These are phyloP conservation scores for Liparis tanakae DNA, from an alignment of 2,797 vertebrate genomes.

Conservation along the genomic window DNA sequence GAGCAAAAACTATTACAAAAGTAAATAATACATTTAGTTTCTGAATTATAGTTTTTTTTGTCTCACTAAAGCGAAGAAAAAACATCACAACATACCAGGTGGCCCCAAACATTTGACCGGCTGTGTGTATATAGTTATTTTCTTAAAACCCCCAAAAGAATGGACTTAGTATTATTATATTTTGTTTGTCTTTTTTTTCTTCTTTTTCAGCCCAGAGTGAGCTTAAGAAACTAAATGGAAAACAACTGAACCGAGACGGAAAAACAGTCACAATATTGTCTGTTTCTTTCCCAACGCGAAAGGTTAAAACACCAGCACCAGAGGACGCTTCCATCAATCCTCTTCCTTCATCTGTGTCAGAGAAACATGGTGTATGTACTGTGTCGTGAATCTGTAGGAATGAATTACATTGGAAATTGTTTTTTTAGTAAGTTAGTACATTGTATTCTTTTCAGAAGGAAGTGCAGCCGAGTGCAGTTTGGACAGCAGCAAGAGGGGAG, in stretches of 20 bases:
- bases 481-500: background rate
- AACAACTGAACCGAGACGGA: background rate
- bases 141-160: too few relatives aligned
- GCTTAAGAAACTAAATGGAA: background rate
- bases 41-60: too few relatives aligned
- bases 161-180: background rate
- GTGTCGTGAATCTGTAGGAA: background rate
- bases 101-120: too few relatives aligned
- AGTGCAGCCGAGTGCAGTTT: rapidly evolving
- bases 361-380: conserved; percentile 36
- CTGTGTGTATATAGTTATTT: too few relatives aligned
- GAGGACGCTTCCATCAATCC: background rate
- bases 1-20: too few relatives aligned
- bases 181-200: conserved; percentile 15
- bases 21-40: too few relatives aligned
- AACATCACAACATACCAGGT: too few relatives aligned
- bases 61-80: too few relatives aligned
- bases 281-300: rapidly evolving
- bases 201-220: conserved; percentile 3
- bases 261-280: background rate
- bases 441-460: conserved; percentile 15
- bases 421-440: background rate
- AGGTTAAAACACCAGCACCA: rapidly evolving
- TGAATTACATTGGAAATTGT: background rate
- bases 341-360: background rate